phyloP scores from a whole-genome alignment of 2,797 vertebrate species.

The Agapornis canus region DNA sequence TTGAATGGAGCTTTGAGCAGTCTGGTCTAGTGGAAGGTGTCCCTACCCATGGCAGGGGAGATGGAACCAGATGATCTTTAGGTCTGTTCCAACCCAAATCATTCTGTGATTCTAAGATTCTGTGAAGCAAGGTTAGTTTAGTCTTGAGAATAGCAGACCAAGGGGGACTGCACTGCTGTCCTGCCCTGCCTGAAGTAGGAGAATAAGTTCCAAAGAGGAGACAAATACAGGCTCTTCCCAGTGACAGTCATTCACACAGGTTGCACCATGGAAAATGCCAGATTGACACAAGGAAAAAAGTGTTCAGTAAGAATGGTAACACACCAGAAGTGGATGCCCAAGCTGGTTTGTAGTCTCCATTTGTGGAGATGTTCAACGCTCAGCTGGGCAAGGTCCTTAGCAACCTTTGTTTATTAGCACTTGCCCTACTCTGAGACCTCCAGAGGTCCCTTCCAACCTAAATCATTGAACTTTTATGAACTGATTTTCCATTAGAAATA shows the following conservation, averaged over 20 bases:
- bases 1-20: neutral
- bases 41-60: neutral
- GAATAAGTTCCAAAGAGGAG: neutral
- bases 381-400: neutral
- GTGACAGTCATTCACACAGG: accelerated
- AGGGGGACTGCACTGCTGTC: neutral
- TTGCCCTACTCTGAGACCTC: neutral
- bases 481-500: neutral
- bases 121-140: neutral
- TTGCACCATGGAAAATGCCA: neutral
- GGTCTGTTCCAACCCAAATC: neutral
- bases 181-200: neutral
- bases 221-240: neutral
- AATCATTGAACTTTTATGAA: neutral
- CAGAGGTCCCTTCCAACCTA: neutral
- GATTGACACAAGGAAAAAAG: neutral
- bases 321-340: neutral
- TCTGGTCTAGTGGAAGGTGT: neutral
- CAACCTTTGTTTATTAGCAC: neutral
- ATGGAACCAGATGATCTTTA: neutral
- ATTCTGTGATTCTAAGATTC: neutral
- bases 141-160: neutral
- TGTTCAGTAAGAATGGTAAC: neutral
- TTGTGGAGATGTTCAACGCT: neutral
- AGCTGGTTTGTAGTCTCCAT: neutral